Conservation (phyloP, 2,797 vertebrate genomes). For the Agapornis canus region DNA sequence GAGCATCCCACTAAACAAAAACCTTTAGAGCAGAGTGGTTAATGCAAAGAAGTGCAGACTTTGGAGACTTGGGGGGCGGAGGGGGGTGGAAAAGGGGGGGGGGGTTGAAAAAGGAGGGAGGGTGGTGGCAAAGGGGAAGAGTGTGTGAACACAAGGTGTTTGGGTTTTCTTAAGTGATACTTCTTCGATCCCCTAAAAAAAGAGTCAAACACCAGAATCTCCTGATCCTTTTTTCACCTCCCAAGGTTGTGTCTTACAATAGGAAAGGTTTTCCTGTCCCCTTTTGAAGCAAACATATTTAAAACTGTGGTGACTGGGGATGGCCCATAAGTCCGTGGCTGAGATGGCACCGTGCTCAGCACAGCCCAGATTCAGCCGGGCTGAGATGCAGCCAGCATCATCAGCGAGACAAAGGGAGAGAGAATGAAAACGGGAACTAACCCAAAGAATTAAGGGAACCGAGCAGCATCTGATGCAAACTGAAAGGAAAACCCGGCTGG, state of each 20-base stretch:
- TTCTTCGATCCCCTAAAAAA: background rate
- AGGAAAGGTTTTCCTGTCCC: background rate
- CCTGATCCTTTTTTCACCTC: background rate
- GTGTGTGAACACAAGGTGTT: accelerated
- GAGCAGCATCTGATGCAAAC: background rate
- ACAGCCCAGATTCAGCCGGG: background rate
- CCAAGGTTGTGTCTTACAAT: background rate
- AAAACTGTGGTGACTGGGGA: background rate
- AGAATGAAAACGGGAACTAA: background rate
- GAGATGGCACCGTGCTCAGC: background rate
- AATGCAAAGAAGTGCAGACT: background rate
- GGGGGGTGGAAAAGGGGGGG: accelerated
- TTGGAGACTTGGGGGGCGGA: no score
- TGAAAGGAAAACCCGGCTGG: background rate
- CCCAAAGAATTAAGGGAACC: background rate
- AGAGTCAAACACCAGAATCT: background rate
- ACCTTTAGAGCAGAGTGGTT: background rate
- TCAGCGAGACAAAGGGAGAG: background rate
- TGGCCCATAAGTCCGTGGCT: background rate
- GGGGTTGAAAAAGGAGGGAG: no score
- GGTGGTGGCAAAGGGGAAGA: no score
- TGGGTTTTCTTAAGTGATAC: background rate
- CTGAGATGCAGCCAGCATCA: background rate
- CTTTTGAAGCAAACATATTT: background rate
- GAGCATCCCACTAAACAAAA: background rate